Evolutionary conservation across 2,888 invertebrate genomes (phyloP).

Genomic region (Polydrusus pterygomalis): DNA sequence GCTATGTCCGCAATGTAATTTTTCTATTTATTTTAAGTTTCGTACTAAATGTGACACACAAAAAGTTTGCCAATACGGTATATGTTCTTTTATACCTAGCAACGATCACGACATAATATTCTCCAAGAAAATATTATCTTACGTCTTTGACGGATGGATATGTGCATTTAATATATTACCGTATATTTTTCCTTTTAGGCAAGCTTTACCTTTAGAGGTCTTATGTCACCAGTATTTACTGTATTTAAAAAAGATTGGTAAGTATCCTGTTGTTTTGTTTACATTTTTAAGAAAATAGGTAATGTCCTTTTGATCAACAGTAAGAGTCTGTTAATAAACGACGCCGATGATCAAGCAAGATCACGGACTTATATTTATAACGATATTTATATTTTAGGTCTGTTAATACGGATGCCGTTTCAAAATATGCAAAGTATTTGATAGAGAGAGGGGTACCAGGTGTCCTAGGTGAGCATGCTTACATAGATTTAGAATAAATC

Average conservation of each 20-base stretch:
- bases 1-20: too few relatives aligned
- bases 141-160: too few relatives aligned
- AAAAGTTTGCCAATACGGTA: too few relatives aligned
- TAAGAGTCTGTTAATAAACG: too few relatives aligned
- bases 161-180: too few relatives aligned
- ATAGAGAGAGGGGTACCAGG: slow-evolving; percentile 77
- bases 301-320: too few relatives aligned
- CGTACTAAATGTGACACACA: too few relatives aligned
- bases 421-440: slow-evolving; percentile 80
- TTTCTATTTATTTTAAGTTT: too few relatives aligned
- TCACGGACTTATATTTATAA: neutral
- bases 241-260: slow-evolving; percentile 60
- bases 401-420: slow-evolving; percentile 66
- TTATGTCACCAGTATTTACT: slow-evolving; percentile 84
- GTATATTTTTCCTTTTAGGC: slow-evolving; percentile 68
- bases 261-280: slow-evolving; percentile 36
- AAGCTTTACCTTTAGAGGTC: slow-evolving; percentile 76
- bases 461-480: slow-evolving; percentile 77
- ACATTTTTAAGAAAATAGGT: neutral
- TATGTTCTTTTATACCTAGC: too few relatives aligned
- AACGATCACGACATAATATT: too few relatives aligned
- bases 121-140: too few relatives aligned
- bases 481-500: neutral
- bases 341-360: too few relatives aligned
- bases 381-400: slow-evolving; percentile 57